Base-by-base conservation (phyloP, 1,140 invertebrate genomes). In the Drosophila kurseongensis region DNA sequence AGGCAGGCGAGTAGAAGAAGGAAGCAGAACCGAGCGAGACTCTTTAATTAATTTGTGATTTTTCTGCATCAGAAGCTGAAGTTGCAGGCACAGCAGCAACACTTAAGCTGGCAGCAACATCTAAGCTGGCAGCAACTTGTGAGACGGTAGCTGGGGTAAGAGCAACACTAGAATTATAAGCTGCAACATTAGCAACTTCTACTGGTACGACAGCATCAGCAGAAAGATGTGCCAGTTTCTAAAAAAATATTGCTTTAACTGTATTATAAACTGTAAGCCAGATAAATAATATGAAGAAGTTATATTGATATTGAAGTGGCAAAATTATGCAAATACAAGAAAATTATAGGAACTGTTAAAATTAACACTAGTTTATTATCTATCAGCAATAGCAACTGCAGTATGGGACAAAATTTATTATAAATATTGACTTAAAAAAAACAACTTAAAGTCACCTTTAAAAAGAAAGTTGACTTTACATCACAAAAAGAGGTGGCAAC, bases 41-140 rank as follows among this genome's bases (percentile, higher is more conserved):
- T 75, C 84, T 77, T 89, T 91, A 90, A 90, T 90, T 90, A 90
- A 90, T 90, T 90, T 91, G 82, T 82, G 88, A 91, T 88, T 85
- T 90, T 82, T 91, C 61, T 80, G 67, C 75, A 72, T 63, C 62
- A 68, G 56, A 75, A 60, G 44, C 32, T 51, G 44, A 40, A 48
- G 23, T 45, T 55, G 27, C 57, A 59, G 32, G 40, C 18, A n/a
- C 35, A 35, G 27, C 61, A 36, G 9, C 55, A 45, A 23, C 61
- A 58, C 23, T 27, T 57, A 58, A 16, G 59, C 27, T 65, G 40
- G 23, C 59, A 61, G 42, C 61, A 60, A 61, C 35, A 58, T 35
- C 38, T 57, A 58, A 16, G 59, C 27, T 65, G 40, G 18, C 59
- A 61, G 42, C 56, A 60, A 61, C 47, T 61, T 55, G 29, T 2